These are phyloP conservation scores for human DNA, from an alignment of 2,113 vertebrate genomes.

Conservation along the genomic window DNA sequence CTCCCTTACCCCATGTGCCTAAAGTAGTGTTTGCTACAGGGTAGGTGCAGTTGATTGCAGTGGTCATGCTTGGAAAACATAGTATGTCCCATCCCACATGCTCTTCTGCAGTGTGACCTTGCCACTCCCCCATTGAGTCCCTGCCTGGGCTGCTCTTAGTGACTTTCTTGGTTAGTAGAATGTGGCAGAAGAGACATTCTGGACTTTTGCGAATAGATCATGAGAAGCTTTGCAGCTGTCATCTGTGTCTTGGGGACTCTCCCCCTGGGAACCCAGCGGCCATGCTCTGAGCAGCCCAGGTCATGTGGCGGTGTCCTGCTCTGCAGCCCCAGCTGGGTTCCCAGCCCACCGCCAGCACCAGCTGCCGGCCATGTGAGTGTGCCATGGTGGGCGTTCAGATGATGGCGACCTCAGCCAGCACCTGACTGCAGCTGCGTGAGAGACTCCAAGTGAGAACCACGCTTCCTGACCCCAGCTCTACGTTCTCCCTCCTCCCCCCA, in stretches of 20 bases:
- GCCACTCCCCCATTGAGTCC: not conserved
- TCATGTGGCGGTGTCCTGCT: accelerated
- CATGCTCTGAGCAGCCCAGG: not conserved
- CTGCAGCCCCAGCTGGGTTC: not conserved
- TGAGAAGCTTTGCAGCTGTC: not conserved
- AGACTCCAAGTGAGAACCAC: not conserved
- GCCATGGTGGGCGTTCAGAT: not conserved
- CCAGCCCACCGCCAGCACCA: too few species aligned
- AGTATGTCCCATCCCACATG: accelerated
- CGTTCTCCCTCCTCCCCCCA: not conserved
- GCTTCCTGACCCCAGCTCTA: not conserved
- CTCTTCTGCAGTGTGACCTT: not conserved
- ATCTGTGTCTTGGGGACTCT: not conserved
- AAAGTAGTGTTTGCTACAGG: not conserved
- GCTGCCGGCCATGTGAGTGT: not conserved
- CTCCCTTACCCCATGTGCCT: accelerated
- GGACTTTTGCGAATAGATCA: not conserved
- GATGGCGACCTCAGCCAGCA: not conserved
- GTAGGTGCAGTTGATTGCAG: not conserved
- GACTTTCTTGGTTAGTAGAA: not conserved
- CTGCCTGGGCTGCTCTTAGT: not conserved
- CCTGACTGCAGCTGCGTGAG: not conserved
- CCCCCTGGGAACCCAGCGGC: not conserved
- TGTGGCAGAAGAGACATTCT: not conserved
- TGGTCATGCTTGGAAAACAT: not conserved